Conservation (phyloP, 2,888 invertebrate genomes). For the Pandemis cinnamomeana region DNA sequence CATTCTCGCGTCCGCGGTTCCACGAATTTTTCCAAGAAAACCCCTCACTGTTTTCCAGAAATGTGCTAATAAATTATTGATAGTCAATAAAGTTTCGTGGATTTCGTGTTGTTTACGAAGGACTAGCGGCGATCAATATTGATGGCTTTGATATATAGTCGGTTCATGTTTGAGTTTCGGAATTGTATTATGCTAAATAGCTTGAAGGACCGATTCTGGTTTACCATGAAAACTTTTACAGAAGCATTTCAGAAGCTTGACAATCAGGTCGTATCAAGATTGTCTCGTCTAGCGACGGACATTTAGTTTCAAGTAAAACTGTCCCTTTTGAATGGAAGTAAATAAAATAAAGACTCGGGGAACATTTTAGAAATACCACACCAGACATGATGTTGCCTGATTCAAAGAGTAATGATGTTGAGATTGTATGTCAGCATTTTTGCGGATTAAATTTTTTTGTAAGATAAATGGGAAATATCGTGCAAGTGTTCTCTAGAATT, state of each 20-base stretch:
- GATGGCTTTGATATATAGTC: constrained; percentile 2
- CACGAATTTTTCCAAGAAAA: background rate
- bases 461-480: background rate
- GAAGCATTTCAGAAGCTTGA: background rate
- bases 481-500: background rate
- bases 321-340: background rate
- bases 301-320: background rate
- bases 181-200: background rate
- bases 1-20: background rate
- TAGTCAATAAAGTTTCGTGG: background rate
- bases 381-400: background rate
- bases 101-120: constrained; percentile 13
- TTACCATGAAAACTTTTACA: background rate
- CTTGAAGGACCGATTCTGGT: background rate
- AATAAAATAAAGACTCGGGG: background rate
- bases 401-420: too few species aligned
- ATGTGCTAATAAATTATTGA: constrained; percentile 10
- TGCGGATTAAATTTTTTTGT: background rate
- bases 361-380: background rate
- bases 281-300: background rate
- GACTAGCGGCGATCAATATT: constrained; percentile 5
- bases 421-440: background rate
- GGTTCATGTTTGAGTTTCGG: background rate
- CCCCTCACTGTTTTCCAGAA: constrained; percentile 10
- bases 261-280: background rate